phyloP scores from a whole-genome alignment of 2,888 invertebrate species.

The Cheilosia scutellata region DNA sequence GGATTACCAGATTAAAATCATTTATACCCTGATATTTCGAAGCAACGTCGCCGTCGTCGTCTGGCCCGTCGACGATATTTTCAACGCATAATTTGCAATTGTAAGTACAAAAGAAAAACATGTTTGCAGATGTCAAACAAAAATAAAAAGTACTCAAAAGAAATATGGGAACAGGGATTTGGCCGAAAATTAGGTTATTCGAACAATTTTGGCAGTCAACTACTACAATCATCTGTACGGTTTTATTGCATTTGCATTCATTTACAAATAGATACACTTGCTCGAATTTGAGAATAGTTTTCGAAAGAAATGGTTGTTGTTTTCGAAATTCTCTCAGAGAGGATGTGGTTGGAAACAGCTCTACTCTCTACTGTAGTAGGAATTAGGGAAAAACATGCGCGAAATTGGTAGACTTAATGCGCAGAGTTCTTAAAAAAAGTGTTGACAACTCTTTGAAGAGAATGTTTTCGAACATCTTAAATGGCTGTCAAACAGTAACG shows the following conservation, averaged over 20 bases:
- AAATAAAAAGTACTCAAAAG: neutral
- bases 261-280: slow-evolving; percentile 23
- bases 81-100: slow-evolving; percentile 62
- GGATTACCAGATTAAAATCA: slow-evolving; percentile 63
- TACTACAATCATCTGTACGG: slow-evolving; percentile 2
- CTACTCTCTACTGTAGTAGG: no score
- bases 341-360: no score
- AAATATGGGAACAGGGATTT: slow-evolving; percentile 57
- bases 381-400: slow-evolving; percentile 45
- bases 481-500: neutral
- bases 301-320: neutral
- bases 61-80: slow-evolving; percentile 25
- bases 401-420: slow-evolving; percentile 1
- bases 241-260: slow-evolving; percentile 9
- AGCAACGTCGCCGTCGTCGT: slow-evolving; percentile 25
- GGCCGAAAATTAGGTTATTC: slow-evolving; percentile 69
- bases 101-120: slow-evolving; percentile 57
- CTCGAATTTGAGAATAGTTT: slow-evolving; percentile 35
- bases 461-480: slow-evolving; percentile 24
- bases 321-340: slow-evolving; percentile 29
- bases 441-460: neutral
- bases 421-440: neutral
- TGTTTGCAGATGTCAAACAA: slow-evolving; percentile 44
- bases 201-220: slow-evolving; percentile 47
- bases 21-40: slow-evolving; percentile 71